Evolutionary conservation across 2,888 invertebrate species (phyloP), one percentile per base, ranked within the genome.

Genomic region (Agrypnus murinus): DNA sequence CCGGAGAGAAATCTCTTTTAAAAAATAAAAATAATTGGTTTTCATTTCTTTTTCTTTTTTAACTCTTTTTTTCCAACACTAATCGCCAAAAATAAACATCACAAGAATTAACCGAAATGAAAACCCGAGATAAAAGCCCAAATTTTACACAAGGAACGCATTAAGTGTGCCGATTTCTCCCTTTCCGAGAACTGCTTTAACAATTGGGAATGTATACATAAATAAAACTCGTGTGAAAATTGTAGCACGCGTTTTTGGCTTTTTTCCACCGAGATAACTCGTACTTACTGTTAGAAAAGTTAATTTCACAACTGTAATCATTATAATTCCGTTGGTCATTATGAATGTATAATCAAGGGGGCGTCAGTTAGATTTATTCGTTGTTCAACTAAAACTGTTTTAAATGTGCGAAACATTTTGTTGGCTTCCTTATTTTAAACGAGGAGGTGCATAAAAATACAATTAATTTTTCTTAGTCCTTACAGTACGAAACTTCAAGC

Each of bases 401-500:
- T 65, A 43, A 64, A 55, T 1, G 65, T 32, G 55, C 25, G 45
- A 65, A 65, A 65, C 65, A 65, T 57, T 65, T 55, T 65, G 65
- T 55, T 36, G 65, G 45, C 43, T 57, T 65, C 57, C 65, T 50
- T 38, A 19, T 45, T 55, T 45, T 14, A 53, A 50, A 57, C 55
- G 31, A 45, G 36, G 40, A 66, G 58, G 58, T 66, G 65, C 65
- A 66, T 66, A 66, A 66, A 66, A 57, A 66, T 57, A 57, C 65
- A 66, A 66, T 66, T 66, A 66, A 66, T 66, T 66, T 66, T 66
- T 66, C 65, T 59, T 38, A 40, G 65, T 46, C 46, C 59, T 32
- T 58, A 36, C 40, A 59, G 31, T 25, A 25, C 65, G 36, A 65
- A 55, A 32, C 25, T 65, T 32, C 43, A 59, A 36, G 65, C 36